These are phyloP conservation scores for Yoshiicerus persimilis DNA, from an alignment of 1,140 invertebrate genomes.

Conservation along the genomic window DNA sequence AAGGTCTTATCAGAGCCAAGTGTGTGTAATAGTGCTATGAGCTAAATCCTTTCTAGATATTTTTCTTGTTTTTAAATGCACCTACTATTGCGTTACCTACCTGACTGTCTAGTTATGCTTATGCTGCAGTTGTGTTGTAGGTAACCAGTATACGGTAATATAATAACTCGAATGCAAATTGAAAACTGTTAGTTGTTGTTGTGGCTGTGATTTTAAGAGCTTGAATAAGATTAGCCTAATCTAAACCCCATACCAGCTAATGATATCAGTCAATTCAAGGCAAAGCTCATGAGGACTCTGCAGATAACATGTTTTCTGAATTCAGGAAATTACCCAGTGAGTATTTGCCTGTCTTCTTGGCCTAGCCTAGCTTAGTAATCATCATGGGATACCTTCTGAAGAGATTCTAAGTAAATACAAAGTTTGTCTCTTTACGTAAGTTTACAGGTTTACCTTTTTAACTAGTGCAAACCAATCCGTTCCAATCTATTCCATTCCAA, in stretches of 20 bases:
- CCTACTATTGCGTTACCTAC: background rate
- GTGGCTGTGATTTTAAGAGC: background rate
- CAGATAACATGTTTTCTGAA: background rate
- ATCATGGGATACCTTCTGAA: background rate
- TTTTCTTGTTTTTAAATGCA: background rate
- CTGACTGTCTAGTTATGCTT: background rate
- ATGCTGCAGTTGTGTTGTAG: background rate
- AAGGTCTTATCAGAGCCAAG: background rate
- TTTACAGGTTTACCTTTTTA: background rate
- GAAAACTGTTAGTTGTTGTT: background rate
- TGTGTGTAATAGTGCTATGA: background rate
- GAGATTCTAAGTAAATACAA: background rate
- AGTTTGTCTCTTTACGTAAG: background rate
- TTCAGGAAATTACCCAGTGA: background rate
- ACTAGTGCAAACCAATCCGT: background rate
- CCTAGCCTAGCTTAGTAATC: background rate
- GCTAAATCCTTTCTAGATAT: slow-evolving; percentile 17
- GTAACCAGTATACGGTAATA: background rate
- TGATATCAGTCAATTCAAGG: background rate
- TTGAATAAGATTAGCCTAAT: slow-evolving; percentile 14
- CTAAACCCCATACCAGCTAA: background rate
- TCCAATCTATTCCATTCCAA: background rate
- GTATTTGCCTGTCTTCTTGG: background rate
- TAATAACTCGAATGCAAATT: background rate
- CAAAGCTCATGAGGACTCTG: background rate